Evolutionary conservation across 2,113 vertebrate genomes (phyloP).

Genomic region (Thunnus thynnus): DNA sequence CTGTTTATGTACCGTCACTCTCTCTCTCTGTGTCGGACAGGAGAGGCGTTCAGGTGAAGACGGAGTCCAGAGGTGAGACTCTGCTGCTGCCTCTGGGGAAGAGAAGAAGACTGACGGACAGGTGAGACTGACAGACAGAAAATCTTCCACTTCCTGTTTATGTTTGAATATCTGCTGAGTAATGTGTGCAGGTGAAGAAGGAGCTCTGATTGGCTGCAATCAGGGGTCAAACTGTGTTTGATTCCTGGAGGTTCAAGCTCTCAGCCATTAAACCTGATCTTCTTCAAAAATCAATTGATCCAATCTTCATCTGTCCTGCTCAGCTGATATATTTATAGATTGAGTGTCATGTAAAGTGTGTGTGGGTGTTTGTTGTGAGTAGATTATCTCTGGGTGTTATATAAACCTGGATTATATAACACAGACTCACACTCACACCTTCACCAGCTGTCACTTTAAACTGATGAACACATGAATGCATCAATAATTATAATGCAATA

Average conservation of each 20-base stretch:
- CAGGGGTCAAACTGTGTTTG: too few species aligned
- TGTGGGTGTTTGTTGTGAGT: conserved; percentile 21
- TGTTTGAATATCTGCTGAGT: too few species aligned
- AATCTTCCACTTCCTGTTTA: too few species aligned
- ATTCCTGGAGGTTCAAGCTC: not conserved
- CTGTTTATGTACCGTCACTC: conserved; percentile 32
- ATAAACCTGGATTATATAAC: conserved; percentile 18
- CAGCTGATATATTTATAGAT: too few species aligned
- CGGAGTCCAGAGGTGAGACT: conserved; percentile 10
- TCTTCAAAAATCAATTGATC: not conserved
- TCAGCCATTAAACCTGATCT: not conserved
- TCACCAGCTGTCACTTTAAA: too few species aligned
- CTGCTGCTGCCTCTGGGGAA: conserved; percentile 59
- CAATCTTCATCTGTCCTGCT: too few species aligned
- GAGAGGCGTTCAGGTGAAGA: conserved; percentile 33
- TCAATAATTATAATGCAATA: too few species aligned
- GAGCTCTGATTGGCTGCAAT: conserved; percentile 11
- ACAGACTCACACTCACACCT: not conserved
- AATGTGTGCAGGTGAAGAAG: not conserved
- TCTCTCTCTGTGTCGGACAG: conserved; percentile 55
- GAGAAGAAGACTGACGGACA: conserved; percentile 54
- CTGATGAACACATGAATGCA: too few species aligned
- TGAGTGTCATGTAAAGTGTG: not conserved
- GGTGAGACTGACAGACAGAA: conserved; percentile 30
- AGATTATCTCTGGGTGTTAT: conserved; percentile 33